Conservation (phyloP, 2,797 vertebrate genomes). For the Fundulus diaphanus region DNA sequence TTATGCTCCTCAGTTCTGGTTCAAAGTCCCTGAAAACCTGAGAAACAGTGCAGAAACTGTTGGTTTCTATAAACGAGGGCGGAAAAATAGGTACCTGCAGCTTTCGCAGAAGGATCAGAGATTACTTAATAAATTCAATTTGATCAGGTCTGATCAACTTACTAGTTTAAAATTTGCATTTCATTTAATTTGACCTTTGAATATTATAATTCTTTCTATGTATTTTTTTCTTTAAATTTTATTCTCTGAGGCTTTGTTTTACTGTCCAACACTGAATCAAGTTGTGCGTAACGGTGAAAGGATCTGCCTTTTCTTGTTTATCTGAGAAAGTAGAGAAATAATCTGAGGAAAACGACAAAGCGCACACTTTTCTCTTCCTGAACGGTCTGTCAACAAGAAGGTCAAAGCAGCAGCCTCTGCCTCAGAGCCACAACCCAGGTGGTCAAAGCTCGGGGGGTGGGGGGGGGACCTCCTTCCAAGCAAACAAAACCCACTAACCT, state of each 20-base stretch:
- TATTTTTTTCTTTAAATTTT: neutral
- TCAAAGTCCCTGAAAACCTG: neutral
- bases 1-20: neutral
- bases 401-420: slow-evolving; percentile 4
- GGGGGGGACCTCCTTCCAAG: slow-evolving; percentile 33
- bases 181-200: neutral
- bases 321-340: neutral
- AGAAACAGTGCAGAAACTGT: neutral
- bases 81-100: neutral
- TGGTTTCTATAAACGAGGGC: neutral
- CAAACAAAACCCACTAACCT: slow-evolving; percentile 19
- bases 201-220: neutral
- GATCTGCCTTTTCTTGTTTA: neutral
- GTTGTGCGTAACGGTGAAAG: neutral
- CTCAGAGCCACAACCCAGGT: slow-evolving; percentile 32
- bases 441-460: slow-evolving; percentile 26
- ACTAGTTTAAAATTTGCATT: neutral
- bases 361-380: neutral
- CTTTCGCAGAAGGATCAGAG: neutral
- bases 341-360: neutral
- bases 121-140: neutral
- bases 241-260: neutral
- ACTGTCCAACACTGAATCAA: neutral
- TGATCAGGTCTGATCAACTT: neutral
- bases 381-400: slow-evolving; percentile 16